Base-by-base conservation (phyloP, 2,888 invertebrate genomes). In the Salpingus planirostris region DNA sequence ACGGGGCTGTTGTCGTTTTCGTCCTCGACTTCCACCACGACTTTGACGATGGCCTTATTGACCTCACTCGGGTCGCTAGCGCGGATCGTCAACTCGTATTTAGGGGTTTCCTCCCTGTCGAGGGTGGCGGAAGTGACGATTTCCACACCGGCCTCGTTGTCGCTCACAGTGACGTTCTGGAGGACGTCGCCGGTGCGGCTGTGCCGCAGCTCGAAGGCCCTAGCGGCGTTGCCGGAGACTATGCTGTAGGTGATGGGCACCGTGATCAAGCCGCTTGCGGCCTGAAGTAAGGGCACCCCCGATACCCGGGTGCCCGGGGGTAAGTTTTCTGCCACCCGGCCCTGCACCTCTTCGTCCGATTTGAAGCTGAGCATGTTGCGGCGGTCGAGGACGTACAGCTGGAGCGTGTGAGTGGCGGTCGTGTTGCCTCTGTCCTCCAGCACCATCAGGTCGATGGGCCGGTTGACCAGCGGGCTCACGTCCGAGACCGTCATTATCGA, bases 1-100 rank as follows among this genome's bases (percentile, higher is more conserved):
- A 82, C 71, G 1, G 93, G 95, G 40, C 82, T 78, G 61, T 95
- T 93, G 63, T 95, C 95, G 60, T 95, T 95, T 60, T 86, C 86
- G 58, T 95, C 91, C 13, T 78, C 67, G 13, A 96, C 75, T 11
- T 75, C 74, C 21, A 95, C 71, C 25, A 71, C 70, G 7, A 93
- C 73, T 43, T 79, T 80, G n/a, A 88, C 78, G 13, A 78, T 76
- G 0, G 88, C 86, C 48, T 80, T 83, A 61, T 88, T 89, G 27
- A 86, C 74, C 24, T 82, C 86, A 47, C 80, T 77, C 13, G 78
- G 70, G 57, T 90, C 89, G 7, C 79, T 78, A 0, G 90, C 91
- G 56, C 84, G 81, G 29, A 93, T 70, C 1, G 81, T 75, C 29
- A 92, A 66, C 38, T 78, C 73, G 56, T 91, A 90, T 21, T 71